Percentiles rank a stretch among this genome's conserved stretches.
phyloP scores from a whole-genome alignment of 2,113 vertebrate genomes.

The Chrysochloris asiatica region DNA sequence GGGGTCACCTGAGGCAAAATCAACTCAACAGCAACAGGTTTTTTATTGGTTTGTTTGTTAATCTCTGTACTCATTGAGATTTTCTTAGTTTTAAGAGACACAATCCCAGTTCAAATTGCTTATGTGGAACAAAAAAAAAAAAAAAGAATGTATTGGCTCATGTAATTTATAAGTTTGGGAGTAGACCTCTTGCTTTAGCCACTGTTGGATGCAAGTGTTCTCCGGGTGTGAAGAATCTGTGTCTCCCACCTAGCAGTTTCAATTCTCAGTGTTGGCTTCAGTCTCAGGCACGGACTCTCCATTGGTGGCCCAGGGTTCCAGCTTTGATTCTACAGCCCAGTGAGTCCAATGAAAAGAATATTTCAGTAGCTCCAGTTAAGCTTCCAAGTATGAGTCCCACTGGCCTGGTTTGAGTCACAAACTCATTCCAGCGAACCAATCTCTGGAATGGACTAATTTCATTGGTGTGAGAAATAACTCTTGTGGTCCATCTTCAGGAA shows the following conservation, averaged over 20 bases:
- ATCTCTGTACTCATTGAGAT: neutral
- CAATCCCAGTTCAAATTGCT: neutral
- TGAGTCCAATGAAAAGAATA: neutral
- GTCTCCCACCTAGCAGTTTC: neutral
- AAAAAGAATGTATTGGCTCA: neutral
- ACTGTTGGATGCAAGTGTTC: neutral
- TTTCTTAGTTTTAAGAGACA: neutral
- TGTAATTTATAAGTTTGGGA: neutral
- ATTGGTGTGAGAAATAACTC: too few species aligned
- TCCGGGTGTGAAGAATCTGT: rapidly evolving
- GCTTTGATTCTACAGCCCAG: neutral
- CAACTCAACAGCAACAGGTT: neutral
- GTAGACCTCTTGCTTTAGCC: neutral
- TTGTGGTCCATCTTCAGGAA: too few species aligned
- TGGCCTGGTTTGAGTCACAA: neutral
- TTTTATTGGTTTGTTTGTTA: neutral
- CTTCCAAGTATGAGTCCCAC: neutral
- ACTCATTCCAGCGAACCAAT: neutral
- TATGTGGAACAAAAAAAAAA: too few species aligned
- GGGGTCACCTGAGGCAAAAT: neutral
- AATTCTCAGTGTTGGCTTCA: neutral
- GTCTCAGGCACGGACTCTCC: neutral
- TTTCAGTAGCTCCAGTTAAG: neutral
- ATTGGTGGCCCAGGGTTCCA: neutral
- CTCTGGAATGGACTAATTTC: neutral